Percentiles rank a stretch among this genome's conserved stretches.
These are phyloP conservation scores for Anguilla rostrata DNA, from an alignment of 2,113 vertebrate genomes.

Conservation along the genomic window DNA sequence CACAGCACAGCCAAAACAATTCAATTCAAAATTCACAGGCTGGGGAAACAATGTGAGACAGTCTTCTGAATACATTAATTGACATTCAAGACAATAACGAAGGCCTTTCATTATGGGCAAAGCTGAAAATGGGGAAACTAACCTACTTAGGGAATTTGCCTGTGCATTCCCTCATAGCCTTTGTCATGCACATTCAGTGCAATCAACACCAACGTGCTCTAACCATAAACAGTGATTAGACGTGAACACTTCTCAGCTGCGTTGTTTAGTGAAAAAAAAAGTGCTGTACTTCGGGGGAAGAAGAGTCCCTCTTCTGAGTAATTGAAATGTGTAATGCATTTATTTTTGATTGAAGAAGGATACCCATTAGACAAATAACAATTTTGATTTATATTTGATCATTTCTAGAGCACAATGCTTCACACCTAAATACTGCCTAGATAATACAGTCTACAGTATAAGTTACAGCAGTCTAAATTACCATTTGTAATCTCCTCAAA, in stretches of 20 bases:
- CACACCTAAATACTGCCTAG: background rate
- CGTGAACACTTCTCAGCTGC: too few species aligned
- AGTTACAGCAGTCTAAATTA: background rate
- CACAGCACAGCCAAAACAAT: background rate
- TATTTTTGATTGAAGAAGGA: background rate
- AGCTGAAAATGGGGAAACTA: constrained; percentile 1
- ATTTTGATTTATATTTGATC: background rate
- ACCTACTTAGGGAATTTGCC: background rate
- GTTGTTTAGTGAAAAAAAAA: background rate
- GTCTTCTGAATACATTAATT: background rate
- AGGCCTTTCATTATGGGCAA: background rate
- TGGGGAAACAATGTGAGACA: constrained; percentile 10
- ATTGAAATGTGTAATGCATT: background rate
- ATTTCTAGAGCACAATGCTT: background rate
- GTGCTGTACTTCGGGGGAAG: too few species aligned
- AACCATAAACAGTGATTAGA: background rate
- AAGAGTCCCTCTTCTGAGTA: background rate
- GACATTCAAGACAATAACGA: constrained; percentile 4
- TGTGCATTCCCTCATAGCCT: background rate
- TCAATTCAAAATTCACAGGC: background rate
- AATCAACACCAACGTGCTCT: background rate
- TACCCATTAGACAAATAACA: background rate
- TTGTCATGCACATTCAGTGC: background rate
- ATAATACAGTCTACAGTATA: background rate
- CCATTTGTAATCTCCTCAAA: too few species aligned